Evolutionary conservation across 2,888 invertebrate species (phyloP).

Genomic region (Bellardia bayeri): DNA sequence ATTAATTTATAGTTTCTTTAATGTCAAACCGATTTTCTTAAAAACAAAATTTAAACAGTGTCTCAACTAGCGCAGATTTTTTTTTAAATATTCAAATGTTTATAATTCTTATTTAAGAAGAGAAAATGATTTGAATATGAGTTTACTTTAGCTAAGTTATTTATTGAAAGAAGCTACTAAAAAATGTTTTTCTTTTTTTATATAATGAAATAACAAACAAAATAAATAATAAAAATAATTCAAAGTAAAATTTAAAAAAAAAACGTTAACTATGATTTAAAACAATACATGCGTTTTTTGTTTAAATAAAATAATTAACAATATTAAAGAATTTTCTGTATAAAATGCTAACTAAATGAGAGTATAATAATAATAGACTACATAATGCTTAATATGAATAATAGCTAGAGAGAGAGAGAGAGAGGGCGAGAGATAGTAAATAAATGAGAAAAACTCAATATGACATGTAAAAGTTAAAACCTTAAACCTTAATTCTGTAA

Average conservation of each 20-base stretch:
- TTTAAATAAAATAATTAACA: constrained; percentile 33
- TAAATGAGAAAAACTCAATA: background rate
- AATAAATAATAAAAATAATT: constrained; percentile 53
- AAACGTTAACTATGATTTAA: constrained; percentile 18
- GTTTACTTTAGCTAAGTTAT: constrained; percentile 23
- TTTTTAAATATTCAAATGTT: constrained; percentile 12
- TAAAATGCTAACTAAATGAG: constrained; percentile 3
- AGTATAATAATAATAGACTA: background rate
- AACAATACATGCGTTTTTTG: constrained; percentile 50
- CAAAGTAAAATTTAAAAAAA: constrained; percentile 54
- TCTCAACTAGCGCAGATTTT: constrained; percentile 82
- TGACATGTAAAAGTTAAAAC: constrained; percentile 30
- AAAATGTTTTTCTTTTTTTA: constrained; percentile 18
- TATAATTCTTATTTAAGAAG: constrained; percentile 25
- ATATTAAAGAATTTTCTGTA: background rate
- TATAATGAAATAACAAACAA: constrained; percentile 10
- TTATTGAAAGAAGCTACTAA: constrained; percentile 31
- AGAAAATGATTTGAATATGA: constrained; percentile 7
- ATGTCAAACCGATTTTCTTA: constrained; percentile 44
- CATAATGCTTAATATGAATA: constrained; percentile 36
- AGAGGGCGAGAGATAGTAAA: background rate
- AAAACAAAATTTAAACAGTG: constrained; percentile 76
- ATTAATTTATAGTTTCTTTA: constrained; percentile 22
- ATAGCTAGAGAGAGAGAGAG: background rate
- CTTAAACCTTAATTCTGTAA: constrained; percentile 29